Percentiles rank a stretch among this genome's conserved stretches.
Evolutionary conservation across 2,888 invertebrate species (phyloP).

Genomic region (Euzophera pinguis): DNA sequence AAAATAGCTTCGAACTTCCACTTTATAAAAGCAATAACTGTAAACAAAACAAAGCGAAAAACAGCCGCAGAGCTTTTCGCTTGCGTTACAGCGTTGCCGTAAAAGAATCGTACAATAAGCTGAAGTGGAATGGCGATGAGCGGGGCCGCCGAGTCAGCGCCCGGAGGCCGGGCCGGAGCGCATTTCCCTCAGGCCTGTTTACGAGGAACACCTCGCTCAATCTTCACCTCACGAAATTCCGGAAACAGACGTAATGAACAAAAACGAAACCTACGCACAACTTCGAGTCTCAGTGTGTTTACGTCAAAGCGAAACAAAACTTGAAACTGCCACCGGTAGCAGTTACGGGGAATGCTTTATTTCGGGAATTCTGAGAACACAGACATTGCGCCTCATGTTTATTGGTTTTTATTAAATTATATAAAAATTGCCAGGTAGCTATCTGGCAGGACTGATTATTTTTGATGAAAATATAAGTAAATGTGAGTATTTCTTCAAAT

Average conservation of each 20-base stretch:
- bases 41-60: conserved; percentile 7
- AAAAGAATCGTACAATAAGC: conserved; percentile 16
- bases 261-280: conserved; percentile 13
- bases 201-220: conserved; percentile 44
- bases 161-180: conserved; percentile 25
- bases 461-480: too few species aligned
- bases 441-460: too few species aligned
- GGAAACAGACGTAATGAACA: conserved; percentile 17
- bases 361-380: neutral
- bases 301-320: conserved; percentile 13
- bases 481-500: too few species aligned
- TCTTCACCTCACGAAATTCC: conserved; percentile 36
- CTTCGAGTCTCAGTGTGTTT: conserved; percentile 5
- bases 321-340: conserved; percentile 5
- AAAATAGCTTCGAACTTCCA: neutral
- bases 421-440: too few species aligned
- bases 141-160: conserved; percentile 47
- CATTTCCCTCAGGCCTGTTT: conserved; percentile 66
- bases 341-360: neutral
- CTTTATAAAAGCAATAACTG: conserved; percentile 6
- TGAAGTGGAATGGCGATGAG: conserved; percentile 28
- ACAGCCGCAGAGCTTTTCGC: neutral
- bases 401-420: too few species aligned
- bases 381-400: neutral
- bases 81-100: conserved; percentile 12